Percentiles rank a stretch among this genome's conserved stretches.
These are phyloP conservation scores for Pammene fasciana DNA, from an alignment of 2,888 invertebrate species.

Conservation along the genomic window DNA sequence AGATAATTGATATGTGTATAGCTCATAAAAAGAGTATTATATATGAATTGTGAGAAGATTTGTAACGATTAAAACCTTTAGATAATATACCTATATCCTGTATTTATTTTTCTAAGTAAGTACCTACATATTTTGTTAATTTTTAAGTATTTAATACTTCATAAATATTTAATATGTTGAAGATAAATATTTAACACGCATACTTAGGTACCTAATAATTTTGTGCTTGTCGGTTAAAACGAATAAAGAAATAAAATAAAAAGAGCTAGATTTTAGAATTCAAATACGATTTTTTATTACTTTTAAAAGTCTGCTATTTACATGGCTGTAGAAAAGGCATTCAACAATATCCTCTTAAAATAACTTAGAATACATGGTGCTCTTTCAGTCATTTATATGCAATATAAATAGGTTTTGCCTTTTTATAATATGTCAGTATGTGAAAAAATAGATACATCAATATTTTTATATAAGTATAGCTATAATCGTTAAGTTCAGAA, in stretches of 20 bases:
- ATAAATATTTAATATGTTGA: too few species aligned
- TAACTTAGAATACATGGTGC: conserved; percentile 76
- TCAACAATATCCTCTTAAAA: conserved; percentile 71
- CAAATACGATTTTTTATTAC: conserved; percentile 66
- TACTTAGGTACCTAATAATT: conserved; percentile 29
- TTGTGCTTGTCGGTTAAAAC: too few species aligned
- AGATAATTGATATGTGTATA: too few species aligned
- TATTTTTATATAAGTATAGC: conserved; percentile 54
- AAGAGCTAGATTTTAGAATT: conserved; percentile 49
- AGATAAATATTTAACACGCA: too few species aligned
- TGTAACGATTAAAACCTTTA: too few species aligned
- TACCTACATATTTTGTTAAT: too few species aligned
- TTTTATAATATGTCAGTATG: conserved; percentile 39
- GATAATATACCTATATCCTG: too few species aligned
- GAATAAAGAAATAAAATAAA: conserved; percentile 18
- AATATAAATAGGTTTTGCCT: conserved; percentile 39
- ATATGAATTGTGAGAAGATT: too few species aligned
- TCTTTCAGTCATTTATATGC: conserved; percentile 72
- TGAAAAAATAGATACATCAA: conserved; percentile 41
- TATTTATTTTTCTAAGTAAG: too few species aligned
- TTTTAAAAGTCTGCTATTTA: conserved; percentile 72
- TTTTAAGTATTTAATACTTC: too few species aligned
- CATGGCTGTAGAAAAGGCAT: conserved; percentile 80
- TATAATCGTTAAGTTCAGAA: conserved; percentile 61
- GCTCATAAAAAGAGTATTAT: too few species aligned